Evolutionary conservation across 1,140 invertebrate genomes (phyloP), one percentile per base, ranked within the genome.

Genomic region (Triops cancriformis): DNA sequence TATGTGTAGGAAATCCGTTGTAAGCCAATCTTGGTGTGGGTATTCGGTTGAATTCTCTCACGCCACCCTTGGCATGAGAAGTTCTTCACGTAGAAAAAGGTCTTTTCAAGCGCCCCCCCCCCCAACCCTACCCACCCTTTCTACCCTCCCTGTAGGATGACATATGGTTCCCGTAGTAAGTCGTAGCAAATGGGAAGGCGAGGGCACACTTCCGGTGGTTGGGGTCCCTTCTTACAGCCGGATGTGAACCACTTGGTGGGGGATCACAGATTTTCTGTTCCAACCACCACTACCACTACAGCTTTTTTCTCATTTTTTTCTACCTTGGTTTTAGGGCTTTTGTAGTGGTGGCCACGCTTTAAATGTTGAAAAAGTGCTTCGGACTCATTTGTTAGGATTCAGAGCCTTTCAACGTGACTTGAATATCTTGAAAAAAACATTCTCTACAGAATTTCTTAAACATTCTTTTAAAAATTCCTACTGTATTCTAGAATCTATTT

Each of bases 141-240:
- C 31, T 37, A 7, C 31, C 31, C 31, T 37, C 31, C 31, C 31
- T 37, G 31, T 37, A 37, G 51, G 51, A 64, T 64, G 51, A 18
- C 51, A 64, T 64, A 64, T 64, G 51, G 51, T 64, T 64, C 51
- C 51, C 51, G 51, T 64, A 64, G 51, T 64, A 64, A 64, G 23
- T 64, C 51, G 51, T 64, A 64, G 51, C 23, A 64, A 64, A 64
- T 64, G 51, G 10, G 51, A 64, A 64, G 51, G 51, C 51, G 6
- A 64, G 51, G 51, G 51, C 51, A 23, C 51, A 64, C 51, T 64
- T 64, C 51, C 51, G 51, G 51, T 64, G 51, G 51, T 64, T 64
- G 14, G 23, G 23, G 11, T 64, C 51, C 51, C 51, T 64, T 23
- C 51, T 23, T 64, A 64, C 51, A 64, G 23, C 51, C 51, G 51